A percentile compares a stretch with the other conserved stretches of the same genome.
These are phyloP conservation scores for Dendrolimus punctatus DNA, from an alignment of 1,140 invertebrate genomes.

Conservation along the genomic window DNA sequence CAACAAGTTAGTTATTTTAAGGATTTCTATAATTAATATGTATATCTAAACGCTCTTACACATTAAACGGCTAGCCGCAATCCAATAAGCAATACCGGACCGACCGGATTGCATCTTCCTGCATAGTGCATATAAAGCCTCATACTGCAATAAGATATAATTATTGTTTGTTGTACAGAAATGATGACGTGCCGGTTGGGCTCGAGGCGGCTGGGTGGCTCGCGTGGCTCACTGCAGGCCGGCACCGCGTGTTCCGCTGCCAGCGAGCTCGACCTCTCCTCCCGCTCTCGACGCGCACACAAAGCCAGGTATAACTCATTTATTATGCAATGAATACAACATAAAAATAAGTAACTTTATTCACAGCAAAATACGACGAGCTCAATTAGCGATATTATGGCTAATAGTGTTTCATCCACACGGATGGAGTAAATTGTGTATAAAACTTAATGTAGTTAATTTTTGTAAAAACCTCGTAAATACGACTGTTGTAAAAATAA, in stretches of 20 bases:
- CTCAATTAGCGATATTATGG: too few species aligned
- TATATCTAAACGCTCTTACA: too few species aligned
- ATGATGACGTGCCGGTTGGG: conserved; percentile 79
- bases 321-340: neutral
- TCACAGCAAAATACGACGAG: neutral
- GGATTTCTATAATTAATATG: too few species aligned
- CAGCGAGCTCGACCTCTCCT: conserved; percentile 83
- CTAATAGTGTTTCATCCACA: too few species aligned
- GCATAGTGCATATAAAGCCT: too few species aligned
- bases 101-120: too few species aligned
- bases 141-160: neutral
- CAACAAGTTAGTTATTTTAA: too few species aligned
- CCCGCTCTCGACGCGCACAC: conserved; percentile 73
- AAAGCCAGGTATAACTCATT: conserved; percentile 41
- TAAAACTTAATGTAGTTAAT: neutral
- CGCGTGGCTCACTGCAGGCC: conserved; percentile 64
- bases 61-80: too few species aligned
- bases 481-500: too few species aligned
- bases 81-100: too few species aligned
- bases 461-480: neutral
- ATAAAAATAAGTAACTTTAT: neutral
- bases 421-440: too few species aligned
- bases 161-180: conserved; percentile 75
- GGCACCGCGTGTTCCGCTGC: conserved; percentile 70
- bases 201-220: conserved; percentile 57